Percentiles rank a stretch among this genome's conserved stretches.
Conservation (phyloP, 2,888 invertebrate genomes). For the Zelleria hepariella region DNA sequence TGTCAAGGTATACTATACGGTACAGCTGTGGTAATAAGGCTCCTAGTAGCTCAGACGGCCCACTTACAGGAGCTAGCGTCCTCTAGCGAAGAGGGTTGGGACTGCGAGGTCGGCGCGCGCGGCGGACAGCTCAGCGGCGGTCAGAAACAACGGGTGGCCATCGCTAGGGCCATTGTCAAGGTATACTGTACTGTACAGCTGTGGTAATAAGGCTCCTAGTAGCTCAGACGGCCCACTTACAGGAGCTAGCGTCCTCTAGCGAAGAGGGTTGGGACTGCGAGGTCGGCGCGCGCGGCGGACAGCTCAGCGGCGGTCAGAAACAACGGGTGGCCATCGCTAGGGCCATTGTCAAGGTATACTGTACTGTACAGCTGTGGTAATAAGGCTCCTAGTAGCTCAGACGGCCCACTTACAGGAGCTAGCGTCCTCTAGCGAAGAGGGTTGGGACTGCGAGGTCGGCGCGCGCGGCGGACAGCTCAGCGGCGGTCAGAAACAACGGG, state of each 20-base stretch:
- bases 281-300: slow-evolving; percentile 91
- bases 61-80: slow-evolving; percentile 87
- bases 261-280: slow-evolving; percentile 84
- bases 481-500: slow-evolving; percentile 89
- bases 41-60: slow-evolving; percentile 82
- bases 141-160: slow-evolving; percentile 77
- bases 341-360: background rate
- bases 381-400: slow-evolving; percentile 72
- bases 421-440: slow-evolving; percentile 75
- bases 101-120: slow-evolving; percentile 90
- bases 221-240: slow-evolving; percentile 87
- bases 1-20: slow-evolving; percentile 75
- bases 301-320: slow-evolving; percentile 94
- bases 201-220: slow-evolving; percentile 54
- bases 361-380: background rate
- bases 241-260: slow-evolving; percentile 79
- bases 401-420: slow-evolving; percentile 92
- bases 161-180: background rate
- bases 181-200: background rate
- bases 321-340: slow-evolving; percentile 51
- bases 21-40: too few species aligned
- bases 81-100: slow-evolving; percentile 78
- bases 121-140: slow-evolving; percentile 93
- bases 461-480: slow-evolving; percentile 91
- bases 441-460: slow-evolving; percentile 88